Conservation (phyloP, 2,888 invertebrate species). For the Quadriops clusia region DNA sequence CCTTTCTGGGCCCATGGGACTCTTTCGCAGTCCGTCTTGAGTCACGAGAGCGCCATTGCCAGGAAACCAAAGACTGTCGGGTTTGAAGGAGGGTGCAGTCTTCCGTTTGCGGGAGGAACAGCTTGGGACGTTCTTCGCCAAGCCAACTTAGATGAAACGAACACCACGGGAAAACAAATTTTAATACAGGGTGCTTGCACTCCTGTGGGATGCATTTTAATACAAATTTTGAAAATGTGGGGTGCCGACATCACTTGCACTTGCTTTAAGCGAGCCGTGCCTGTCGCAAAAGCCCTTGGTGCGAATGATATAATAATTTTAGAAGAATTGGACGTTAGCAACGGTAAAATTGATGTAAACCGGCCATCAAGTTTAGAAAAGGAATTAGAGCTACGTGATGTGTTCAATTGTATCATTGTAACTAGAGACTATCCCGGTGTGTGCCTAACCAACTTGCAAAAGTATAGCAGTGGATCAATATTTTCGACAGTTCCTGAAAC, state of each 20-base stretch:
- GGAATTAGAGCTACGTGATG: slow-evolving; percentile 27
- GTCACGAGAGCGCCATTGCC: slow-evolving; percentile 41
- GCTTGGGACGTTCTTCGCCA: slow-evolving; percentile 42
- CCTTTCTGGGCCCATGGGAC: slow-evolving; percentile 48
- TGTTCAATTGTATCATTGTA: slow-evolving; percentile 30
- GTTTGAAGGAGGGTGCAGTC: slow-evolving; percentile 47
- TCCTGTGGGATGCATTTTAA: slow-evolving; percentile 46
- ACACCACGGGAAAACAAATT: no score
- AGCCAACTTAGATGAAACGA: no score
- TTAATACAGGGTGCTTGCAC: slow-evolving; percentile 46
- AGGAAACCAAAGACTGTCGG: slow-evolving; percentile 44
- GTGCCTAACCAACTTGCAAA: slow-evolving; percentile 21
- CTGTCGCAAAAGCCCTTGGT: slow-evolving; percentile 44
- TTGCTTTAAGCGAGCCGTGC: slow-evolving; percentile 40
- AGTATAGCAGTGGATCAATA: slow-evolving; percentile 24
- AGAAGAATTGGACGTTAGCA: slow-evolving; percentile 15
- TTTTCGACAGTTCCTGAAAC: slow-evolving; percentile 40
- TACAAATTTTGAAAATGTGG: slow-evolving; percentile 46
- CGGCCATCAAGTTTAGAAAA: slow-evolving; percentile 19
- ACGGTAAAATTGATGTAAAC: slow-evolving; percentile 11
- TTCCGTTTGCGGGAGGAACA: slow-evolving; percentile 47
- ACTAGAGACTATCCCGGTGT: no score
- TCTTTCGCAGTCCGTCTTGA: slow-evolving; percentile 43
- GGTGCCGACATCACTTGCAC: slow-evolving; percentile 44
- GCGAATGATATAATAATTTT: slow-evolving; percentile 41